Evolutionary conservation across 2,888 invertebrate genomes (phyloP).

Genomic region (Sisyra nigra): DNA sequence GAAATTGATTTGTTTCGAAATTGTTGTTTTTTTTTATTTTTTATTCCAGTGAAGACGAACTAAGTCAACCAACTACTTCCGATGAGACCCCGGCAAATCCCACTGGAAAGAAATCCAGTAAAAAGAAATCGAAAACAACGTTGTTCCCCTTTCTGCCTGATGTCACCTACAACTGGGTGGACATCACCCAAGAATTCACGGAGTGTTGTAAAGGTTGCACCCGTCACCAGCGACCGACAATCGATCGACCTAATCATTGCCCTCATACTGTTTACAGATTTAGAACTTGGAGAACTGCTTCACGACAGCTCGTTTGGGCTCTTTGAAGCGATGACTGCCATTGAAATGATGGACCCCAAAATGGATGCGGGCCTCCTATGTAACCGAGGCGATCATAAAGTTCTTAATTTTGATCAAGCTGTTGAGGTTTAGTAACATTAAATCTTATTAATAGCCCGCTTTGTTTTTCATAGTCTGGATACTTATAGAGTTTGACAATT

Average conservation of each 20-base stretch:
- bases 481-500: not conserved
- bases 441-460: no score
- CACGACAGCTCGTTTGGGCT: constrained; percentile 85
- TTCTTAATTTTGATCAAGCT: constrained; percentile 75
- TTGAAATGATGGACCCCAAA: constrained; percentile 99
- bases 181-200: constrained; percentile 38
- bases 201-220: constrained; percentile 38
- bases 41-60: no score
- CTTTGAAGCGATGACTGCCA: constrained; percentile 98
- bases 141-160: constrained; percentile 1
- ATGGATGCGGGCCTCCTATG: constrained; percentile 99
- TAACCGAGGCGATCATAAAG: constrained; percentile 71
- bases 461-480: not conserved
- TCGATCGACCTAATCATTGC: no score
- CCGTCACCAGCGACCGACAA: not conserved
- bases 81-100: no score
- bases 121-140: no score
- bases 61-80: no score
- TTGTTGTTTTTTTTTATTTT: no score
- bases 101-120: no score
- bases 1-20: no score
- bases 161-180: constrained; percentile 38
- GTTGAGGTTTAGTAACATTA: constrained; percentile 46
- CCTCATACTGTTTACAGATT: no score
- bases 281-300: constrained; percentile 76